These are phyloP conservation scores for Aphelinus atriplicis DNA, from an alignment of 1,140 invertebrate genomes.

Conservation along the genomic window DNA sequence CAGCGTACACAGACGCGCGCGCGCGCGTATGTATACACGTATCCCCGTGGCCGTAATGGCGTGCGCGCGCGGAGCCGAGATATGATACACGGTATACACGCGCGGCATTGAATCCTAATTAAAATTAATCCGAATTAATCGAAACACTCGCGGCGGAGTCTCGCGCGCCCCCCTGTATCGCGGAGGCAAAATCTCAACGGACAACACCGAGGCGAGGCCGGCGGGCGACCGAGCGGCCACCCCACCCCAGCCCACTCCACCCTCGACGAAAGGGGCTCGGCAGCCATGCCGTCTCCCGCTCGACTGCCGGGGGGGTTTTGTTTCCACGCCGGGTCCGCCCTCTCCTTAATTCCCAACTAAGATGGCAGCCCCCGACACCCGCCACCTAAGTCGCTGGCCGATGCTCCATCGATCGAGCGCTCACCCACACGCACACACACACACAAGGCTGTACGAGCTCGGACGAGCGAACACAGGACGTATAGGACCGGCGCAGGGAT, in stretches of 20 bases:
- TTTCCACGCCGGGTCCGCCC: conserved; percentile 46
- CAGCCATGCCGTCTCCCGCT: conserved; percentile 4
- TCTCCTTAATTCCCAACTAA: conserved; percentile 64
- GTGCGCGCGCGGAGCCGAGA: too few relatives aligned
- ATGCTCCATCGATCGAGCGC: conserved; percentile 17
- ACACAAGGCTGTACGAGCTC: conserved; percentile 8
- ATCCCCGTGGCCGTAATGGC: too few relatives aligned
- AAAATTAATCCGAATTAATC: conserved; percentile 34
- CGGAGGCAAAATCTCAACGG: conserved; percentile 36
- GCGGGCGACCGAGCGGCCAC: not conserved
- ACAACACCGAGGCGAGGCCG: not conserved
- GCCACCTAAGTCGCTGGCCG: conserved; percentile 14
- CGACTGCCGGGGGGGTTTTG: conserved; percentile 21
- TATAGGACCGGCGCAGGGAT: too few relatives aligned
- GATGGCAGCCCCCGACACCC: conserved; percentile 38
- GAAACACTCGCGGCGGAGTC: conserved; percentile 24
- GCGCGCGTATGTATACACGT: too few relatives aligned
- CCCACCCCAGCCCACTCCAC: not conserved
- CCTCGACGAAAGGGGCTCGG: conserved; percentile 34
- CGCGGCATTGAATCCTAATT: conserved; percentile 24
- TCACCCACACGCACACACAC: conserved; percentile 39
- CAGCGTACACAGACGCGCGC: too few relatives aligned
- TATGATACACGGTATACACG: too few relatives aligned
- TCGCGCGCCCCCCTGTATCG: not conserved
- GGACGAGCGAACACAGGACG: not conserved